Base-by-base conservation (phyloP, 2,113 vertebrate genomes). In the Panurus biarmicus region DNA sequence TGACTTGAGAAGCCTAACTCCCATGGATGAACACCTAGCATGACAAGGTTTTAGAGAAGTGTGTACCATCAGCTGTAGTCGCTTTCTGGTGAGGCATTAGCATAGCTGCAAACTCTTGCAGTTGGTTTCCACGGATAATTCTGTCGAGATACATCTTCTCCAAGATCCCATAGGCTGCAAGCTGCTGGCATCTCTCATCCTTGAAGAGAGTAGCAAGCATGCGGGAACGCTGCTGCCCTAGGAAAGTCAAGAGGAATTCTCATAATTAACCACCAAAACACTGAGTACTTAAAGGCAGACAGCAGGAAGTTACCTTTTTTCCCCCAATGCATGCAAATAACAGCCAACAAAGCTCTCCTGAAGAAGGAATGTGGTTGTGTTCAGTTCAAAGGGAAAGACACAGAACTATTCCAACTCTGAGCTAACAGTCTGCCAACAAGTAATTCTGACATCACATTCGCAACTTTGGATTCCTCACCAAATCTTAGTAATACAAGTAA, bases 101-200 rank as follows among this genome's bases (percentile, higher is more conserved):
- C 99, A 99, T 99, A 51, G 99, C 99, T 62, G 99, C 99, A 90
- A 99, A 99, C 93, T 99, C 99, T 64, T 99, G 99, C 89, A 99
- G 97, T 84, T 99, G 99, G 96, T 99, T 99, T 81, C 99, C 99
- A 96, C 99, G 97, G 96, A 99, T 99, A 94, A 99, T 99, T 57
- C 99, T 98, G 93, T 99, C 99, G 1, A 99, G 98, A 93, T 99
- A 99, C 99, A 99, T 99, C 88, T 99, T 99, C 97, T 99, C 99
- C 85, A 99, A 95, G 82, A 99, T 99, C 16, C 99, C 99, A 51
- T 99, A 99, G 42, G 99, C 99, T 36, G 99, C 98, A 74, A 99
- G 98, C 96, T 99, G 99, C 96, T 99, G 99, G 96, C 99, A 99
- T 71, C 99, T 98, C 96, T 99, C 99, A 48, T 99, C 99, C 93